phyloP scores from a whole-genome alignment of 2,888 invertebrate genomes.

The Nezara viridula region DNA sequence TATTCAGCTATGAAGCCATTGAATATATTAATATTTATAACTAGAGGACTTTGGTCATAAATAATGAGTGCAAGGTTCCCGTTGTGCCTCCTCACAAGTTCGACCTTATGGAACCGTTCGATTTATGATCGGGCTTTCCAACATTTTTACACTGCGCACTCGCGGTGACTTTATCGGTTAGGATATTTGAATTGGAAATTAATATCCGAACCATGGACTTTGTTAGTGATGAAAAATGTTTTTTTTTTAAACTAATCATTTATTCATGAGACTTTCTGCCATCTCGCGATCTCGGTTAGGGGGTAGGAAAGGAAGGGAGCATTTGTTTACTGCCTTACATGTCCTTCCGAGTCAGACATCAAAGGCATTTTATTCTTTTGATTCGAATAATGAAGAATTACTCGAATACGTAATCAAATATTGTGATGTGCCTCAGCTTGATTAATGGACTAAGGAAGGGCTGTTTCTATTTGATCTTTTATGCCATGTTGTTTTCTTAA shows the following conservation, averaged over 20 bases:
- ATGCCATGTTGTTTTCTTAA: not conserved
- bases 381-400: slow-evolving; percentile 2
- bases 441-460: not conserved
- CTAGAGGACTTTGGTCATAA: not conserved
- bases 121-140: not conserved
- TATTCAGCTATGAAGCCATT: not conserved
- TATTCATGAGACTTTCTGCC: not conserved
- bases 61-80: not conserved
- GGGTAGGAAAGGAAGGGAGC: not conserved
- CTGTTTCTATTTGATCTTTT: not conserved
- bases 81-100: not conserved
- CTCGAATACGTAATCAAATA: not conserved
- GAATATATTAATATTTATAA: not conserved
- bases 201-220: not conserved
- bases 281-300: not conserved
- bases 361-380: slow-evolving; percentile 24
- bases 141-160: not conserved
- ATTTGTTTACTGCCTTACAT: not conserved
- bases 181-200: not conserved
- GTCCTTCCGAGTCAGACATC: not conserved
- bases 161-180: not conserved
- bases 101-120: not conserved
- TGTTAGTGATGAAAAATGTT: not conserved
- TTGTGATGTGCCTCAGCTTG: not conserved
- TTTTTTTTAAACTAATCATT: not conserved